Percentiles rank a stretch among this genome's conserved stretches.
These are phyloP conservation scores for Astropecten irregularis DNA, from an alignment of 53 echinoderm and acorn worm species.

Conservation along the genomic window DNA sequence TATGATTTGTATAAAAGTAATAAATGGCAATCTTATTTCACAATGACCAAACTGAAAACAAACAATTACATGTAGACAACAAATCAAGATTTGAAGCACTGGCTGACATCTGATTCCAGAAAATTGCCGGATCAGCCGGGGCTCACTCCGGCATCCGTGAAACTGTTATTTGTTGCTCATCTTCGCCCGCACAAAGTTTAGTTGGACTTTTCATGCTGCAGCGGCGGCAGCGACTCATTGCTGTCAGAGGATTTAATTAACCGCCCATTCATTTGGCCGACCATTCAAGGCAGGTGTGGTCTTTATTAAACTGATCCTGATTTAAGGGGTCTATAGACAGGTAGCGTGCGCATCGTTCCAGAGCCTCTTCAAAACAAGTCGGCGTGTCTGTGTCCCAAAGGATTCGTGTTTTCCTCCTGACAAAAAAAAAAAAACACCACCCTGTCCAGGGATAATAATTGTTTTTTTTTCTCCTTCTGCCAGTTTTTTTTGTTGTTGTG, in stretches of 20 bases:
- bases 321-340: conserved; percentile 22
- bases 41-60: no score
- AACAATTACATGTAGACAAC: no score
- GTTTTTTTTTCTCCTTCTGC: conserved; percentile 32
- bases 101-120: no score
- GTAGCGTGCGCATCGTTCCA: conserved; percentile 52
- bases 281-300: conserved; percentile 49
- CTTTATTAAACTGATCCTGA: conserved; percentile 27
- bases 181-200: conserved; percentile 16
- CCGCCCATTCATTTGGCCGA: conserved; percentile 26
- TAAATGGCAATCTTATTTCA: no score
- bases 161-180: conserved; percentile 3
- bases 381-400: conserved; percentile 44
- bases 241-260: conserved; percentile 41
- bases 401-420: conserved; percentile 51
- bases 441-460: conserved; percentile 32
- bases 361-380: conserved; percentile 43
- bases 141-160: no score
- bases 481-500: neutral
- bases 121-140: no score
- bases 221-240: no score
- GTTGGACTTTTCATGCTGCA: neutral
- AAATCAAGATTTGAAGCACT: no score
- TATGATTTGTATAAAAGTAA: no score
- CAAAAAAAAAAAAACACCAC: neutral